Evolutionary conservation across 2,888 invertebrate genomes (phyloP).

Genomic region (Drosophila borealis): DNA sequence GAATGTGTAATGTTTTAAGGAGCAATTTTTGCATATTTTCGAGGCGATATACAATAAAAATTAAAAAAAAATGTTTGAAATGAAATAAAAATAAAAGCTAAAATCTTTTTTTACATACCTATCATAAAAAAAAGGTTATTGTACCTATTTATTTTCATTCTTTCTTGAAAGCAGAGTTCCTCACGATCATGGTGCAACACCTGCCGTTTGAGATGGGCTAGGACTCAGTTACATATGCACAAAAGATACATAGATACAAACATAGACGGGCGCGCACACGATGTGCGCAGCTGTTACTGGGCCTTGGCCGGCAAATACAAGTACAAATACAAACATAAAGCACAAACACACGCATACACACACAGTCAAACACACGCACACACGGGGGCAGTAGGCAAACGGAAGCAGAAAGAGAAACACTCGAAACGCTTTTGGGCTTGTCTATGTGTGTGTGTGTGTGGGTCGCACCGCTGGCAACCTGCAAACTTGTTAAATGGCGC

Average conservation of each 20-base stretch:
- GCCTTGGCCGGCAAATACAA: conserved; percentile 33
- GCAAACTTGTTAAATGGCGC: conserved; percentile 65
- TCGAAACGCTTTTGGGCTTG: conserved; percentile 37
- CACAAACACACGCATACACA: conserved; percentile 7
- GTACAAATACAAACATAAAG: conserved; percentile 18
- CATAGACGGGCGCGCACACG: neutral
- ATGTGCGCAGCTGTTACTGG: conserved; percentile 23
- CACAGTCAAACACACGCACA: conserved; percentile 4
- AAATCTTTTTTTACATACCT: too few species aligned
- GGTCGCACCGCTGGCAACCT: conserved; percentile 23
- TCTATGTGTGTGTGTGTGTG: conserved; percentile 22
- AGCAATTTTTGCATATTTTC: too few species aligned
- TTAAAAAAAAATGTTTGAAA: too few species aligned
- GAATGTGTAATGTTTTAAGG: too few species aligned
- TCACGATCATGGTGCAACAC: conserved; percentile 9
- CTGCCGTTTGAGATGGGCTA: conserved; percentile 10
- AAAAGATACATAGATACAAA: neutral
- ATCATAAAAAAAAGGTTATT: too few species aligned
- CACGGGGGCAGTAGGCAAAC: neutral
- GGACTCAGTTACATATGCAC: neutral
- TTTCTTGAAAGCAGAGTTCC: neutral
- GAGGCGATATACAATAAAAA: too few species aligned
- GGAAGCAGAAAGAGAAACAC: conserved; percentile 21
- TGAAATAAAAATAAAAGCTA: too few species aligned
- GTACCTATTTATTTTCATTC: neutral